Evolutionary conservation across 2,888 invertebrate genomes (phyloP), one percentile per base, ranked within the genome.

Genomic region (Chironomus tentans): DNA sequence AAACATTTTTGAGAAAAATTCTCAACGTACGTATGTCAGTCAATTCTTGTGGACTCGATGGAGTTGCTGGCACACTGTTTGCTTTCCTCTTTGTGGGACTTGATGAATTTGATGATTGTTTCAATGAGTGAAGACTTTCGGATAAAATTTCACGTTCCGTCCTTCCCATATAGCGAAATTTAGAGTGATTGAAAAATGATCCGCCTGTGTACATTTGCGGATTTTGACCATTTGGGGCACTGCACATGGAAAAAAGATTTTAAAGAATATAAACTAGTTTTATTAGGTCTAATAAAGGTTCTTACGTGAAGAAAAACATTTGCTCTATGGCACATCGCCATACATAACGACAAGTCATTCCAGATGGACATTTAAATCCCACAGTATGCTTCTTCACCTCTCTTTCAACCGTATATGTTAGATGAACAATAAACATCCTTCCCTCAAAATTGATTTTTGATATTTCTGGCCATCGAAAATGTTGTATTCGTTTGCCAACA

Each of bases 291-390:
- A n/a, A 24, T 4, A 28, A 28, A 28, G 28, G 12, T 7, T 61
- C 91, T 90, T 86, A 97, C 97, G 97, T 98, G 85, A 97, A 98
- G 86, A 98, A 98, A 79, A 97, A 87, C 91, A 97, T 95, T 85
- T 98, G 98, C 82, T 98, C 97, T 79, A 98, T 94, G 70, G 97
- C 96, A 86, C 97, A 97, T 82, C 94, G 90, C 98, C 98, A 98
- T 78, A 98, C 91, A 85, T 98, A 96, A 79, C 97, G 91, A 82
- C 97, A 97, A 74, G 95, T 92, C 65, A 94, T 90, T 69, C 94
- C 92, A 79, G 93, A 93, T 76, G 94, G 93, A 85, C 98, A 98
- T 84, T 96, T 95, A 86, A 96, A 98, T 15, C 98, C 97, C 78
- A 97, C 92, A 24, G 95, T 94, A 83, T 94, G 94, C 81, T 95